phyloP scores from a whole-genome alignment of 2,888 invertebrate species.

The Noctua fimbriata region DNA sequence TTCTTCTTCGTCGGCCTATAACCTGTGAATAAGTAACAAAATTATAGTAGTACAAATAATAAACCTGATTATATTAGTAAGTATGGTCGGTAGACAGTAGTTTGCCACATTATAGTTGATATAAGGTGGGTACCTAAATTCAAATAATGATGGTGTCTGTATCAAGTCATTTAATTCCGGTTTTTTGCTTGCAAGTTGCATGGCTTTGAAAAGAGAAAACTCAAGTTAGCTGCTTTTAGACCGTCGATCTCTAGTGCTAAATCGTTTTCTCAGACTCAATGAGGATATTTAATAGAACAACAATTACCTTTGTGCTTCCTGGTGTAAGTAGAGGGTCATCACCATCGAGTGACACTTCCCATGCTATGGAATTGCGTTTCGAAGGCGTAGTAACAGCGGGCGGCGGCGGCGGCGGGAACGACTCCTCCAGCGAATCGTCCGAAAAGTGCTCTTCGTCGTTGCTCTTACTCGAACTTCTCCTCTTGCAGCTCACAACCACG shows the following conservation, averaged over 20 bases:
- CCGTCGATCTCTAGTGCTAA: background rate
- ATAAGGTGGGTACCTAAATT: background rate
- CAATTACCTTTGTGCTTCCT: conserved; percentile 91
- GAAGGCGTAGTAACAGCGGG: conserved; percentile 90
- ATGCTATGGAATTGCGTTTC: conserved; percentile 95
- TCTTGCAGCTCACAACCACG: conserved; percentile 80
- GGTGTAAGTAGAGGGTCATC: conserved; percentile 93
- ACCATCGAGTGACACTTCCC: conserved; percentile 96
- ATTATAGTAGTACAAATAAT: background rate
- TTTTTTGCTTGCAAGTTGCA: background rate
- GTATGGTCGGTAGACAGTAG: background rate
- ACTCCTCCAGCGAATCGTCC: conserved; percentile 95
- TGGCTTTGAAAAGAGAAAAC: background rate
- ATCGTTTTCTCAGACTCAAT: background rate
- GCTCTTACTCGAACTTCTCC: conserved; percentile 80
- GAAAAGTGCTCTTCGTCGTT: conserved; percentile 92
- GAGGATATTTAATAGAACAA: background rate
- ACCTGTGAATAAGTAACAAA: conserved; percentile 83
- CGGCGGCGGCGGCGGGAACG: conserved; percentile 92
- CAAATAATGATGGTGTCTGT: too few species aligned
- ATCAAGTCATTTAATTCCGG: background rate
- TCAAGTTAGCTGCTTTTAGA: background rate
- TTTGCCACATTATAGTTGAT: background rate
- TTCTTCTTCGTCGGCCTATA: conserved; percentile 89
- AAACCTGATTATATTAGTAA: background rate